phyloP scores from a whole-genome alignment of 1,140 invertebrate species.

The Micrasema minimum region DNA sequence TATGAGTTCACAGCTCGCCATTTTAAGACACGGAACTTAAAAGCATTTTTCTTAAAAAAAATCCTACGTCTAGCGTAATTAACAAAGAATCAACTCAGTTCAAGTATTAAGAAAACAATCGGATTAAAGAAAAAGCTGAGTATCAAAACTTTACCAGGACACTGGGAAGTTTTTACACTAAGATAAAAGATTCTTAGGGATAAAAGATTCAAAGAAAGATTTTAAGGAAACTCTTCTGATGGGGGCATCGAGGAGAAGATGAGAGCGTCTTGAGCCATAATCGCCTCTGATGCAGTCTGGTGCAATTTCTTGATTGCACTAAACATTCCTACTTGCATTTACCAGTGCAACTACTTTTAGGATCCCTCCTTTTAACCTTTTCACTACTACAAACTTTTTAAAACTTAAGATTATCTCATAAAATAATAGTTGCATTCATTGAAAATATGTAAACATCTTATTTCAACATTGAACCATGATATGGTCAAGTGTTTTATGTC shows the following conservation, averaged over 20 bases:
- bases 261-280: conserved; percentile 22
- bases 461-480: too few relatives aligned
- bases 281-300: conserved; percentile 22
- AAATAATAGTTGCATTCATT: too few relatives aligned
- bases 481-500: too few relatives aligned
- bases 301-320: conserved; percentile 37
- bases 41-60: too few relatives aligned
- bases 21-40: too few relatives aligned
- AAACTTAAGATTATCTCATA: too few relatives aligned
- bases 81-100: too few relatives aligned
- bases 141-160: conserved; percentile 1
- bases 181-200: conserved; percentile 9
- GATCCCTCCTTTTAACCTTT: neutral
- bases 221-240: neutral
- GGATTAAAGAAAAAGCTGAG: neutral
- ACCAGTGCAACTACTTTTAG: neutral
- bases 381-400: neutral
- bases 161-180: neutral
- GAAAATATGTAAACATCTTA: too few relatives aligned
- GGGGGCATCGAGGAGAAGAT: conserved; percentile 5
- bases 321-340: conserved; percentile 28
- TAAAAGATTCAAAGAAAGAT: neutral
- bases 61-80: too few relatives aligned
- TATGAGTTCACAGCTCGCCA: too few relatives aligned
- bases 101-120: neutral